Base-by-base conservation (phyloP, 2,888 invertebrate genomes). In the Aphidoletes aphidimyza region DNA sequence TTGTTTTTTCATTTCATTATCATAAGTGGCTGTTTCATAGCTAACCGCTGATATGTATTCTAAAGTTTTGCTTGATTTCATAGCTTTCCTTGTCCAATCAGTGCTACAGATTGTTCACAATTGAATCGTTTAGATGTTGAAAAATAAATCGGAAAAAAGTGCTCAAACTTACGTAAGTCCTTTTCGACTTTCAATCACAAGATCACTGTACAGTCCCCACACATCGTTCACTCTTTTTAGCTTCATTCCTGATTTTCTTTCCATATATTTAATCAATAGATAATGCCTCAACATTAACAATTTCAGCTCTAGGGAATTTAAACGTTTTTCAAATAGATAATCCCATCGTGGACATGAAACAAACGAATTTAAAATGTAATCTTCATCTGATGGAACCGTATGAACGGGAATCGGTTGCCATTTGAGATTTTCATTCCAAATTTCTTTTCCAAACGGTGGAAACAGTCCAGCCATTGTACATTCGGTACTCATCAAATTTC, bases 391-490 rank as follows among this genome's bases (percentile, higher is more conserved):
- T 0, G 94, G 93, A 0, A 90, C 87, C 0, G 95, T 94, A 87
- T 95, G 95, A 0, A 96, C 92, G 0, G 96, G 95, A 87, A 96
- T 93, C 0, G 95, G 95, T 89, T 95, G 95, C 95, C 95, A 96
- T 69, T 89, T 87, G 5, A 95, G 88, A 22, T 90, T 87, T 0
- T 88, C 45, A 86, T 94, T 91, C 95, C 95, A 95, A 0, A 91
- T 86, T 87, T 93, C 91, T 1, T 90, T 89, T 0, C 89, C 91
- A 5, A 87, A 86, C 0, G 95, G 95, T 6, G 94, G 94, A 88
- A 93, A 96, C 84, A 96, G 88, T 0, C 95, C 95, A 84, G 96
- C 96, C 11, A 39, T 39, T 94, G 0, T 94, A 92, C 88, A 94
- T 92, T 0, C 1, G 1, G 96, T 97, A 85, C 96, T 97, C 95